A percentile compares a stretch with the other conserved stretches of the same genome.
phyloP scores from a whole-genome alignment of 2,797 vertebrate species.

The Allobates femoralis region DNA sequence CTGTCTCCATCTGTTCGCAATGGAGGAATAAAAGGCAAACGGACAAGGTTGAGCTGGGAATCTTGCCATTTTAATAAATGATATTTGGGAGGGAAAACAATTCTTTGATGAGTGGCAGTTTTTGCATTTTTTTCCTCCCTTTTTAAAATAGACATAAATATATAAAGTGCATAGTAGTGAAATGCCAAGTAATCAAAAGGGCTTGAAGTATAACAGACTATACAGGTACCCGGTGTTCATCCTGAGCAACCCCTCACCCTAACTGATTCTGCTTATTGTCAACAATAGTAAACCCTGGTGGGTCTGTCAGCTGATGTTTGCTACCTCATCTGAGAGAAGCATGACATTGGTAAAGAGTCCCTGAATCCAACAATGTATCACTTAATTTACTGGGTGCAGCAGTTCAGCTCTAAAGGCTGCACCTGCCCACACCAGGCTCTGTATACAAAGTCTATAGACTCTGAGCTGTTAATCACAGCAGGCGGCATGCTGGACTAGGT shows the following conservation, averaged over 20 bases:
- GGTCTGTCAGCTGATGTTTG: too few species aligned
- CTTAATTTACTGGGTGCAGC: too few species aligned
- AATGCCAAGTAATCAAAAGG: neutral
- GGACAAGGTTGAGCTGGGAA: slow-evolving; percentile 32
- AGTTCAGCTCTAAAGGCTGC: too few species aligned
- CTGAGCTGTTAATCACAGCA: too few species aligned
- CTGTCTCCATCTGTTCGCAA: slow-evolving; percentile 51
- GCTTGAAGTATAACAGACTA: neutral
- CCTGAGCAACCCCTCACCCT: neutral
- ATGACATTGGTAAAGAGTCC: too few species aligned
- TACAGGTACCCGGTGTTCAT: neutral
- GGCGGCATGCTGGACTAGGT: too few species aligned
- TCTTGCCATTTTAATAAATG: slow-evolving; percentile 25
- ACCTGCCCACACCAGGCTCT: too few species aligned
- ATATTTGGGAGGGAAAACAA: neutral
- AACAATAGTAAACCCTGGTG: too few species aligned
- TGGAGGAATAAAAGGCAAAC: slow-evolving; percentile 16
- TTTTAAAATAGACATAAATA: neutral
- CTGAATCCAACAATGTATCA: too few species aligned
- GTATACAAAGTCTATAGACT: too few species aligned
- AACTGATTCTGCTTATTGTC: too few species aligned
- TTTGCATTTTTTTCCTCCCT: neutral
- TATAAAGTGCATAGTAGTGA: neutral
- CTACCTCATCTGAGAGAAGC: too few species aligned
- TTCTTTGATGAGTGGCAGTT: neutral